Evolutionary conservation across 2,797 vertebrate species (phyloP), one percentile per base, ranked within the genome.

Genomic region (Phalanger gymnotis): DNA sequence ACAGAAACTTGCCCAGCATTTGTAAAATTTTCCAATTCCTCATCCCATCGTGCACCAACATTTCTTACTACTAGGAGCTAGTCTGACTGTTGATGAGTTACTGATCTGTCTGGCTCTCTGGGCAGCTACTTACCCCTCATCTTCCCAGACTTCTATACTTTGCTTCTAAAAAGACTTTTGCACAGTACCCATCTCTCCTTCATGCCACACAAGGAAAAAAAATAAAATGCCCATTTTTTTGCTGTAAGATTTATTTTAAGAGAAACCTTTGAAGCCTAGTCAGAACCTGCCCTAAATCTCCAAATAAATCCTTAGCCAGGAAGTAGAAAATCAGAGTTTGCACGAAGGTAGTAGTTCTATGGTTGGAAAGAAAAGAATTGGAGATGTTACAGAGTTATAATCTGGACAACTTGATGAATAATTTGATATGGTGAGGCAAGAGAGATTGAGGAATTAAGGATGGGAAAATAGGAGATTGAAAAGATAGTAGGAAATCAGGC

Each of bases 271-370:
- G 73, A 30, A 53, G 28, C 90, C 90, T 22, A 94, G 16, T 90
- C 94, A 54, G 87, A 54, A 28, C 93, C 94, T 87, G 93, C 91
- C 94, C 91, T 93, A 55, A 94, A 66, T 92, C 93, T 51, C 57
- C 40, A 11, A 87, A 87, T 87, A 47, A 87, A 73, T 51, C 54
- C 47, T 91, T 53, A 47, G 0, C 30, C 47, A 87, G 9, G 27
- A 16, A 66, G 54, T 3, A 28, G 54, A 56, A 99, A n/a, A n/a
- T 57, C 9, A 10, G 56, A 56, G 5, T 25, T 28, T 57, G 7
- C 30, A 57, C 2, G 22, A 57, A 27, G 27, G 28, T 57, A 57
- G 9, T 57, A 57, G 27, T 57, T 57, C 28, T 56, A 27, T 56
- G 55, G 55, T 25, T 56, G 56, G 1, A 57, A 57, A 28, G 56